Conservation (phyloP, 1,140 invertebrate genomes). For the Procambarus clarkii region DNA sequence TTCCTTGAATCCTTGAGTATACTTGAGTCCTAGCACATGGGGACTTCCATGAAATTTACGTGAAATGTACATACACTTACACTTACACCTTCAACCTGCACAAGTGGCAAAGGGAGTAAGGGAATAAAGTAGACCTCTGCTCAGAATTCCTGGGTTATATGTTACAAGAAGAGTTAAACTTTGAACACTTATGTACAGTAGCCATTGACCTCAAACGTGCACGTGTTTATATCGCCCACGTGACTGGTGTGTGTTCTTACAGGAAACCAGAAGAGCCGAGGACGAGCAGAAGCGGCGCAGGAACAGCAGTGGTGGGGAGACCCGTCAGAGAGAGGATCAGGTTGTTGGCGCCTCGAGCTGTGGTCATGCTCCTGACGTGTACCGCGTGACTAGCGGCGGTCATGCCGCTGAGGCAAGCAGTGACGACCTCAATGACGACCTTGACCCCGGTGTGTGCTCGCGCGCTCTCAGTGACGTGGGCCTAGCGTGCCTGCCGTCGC, state of each 20-base stretch:
- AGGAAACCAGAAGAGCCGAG: neutral
- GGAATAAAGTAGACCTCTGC: too few species aligned
- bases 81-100: too few species aligned
- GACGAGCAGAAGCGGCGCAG: neutral
- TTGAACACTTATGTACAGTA: too few species aligned
- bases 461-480: neutral
- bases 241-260: neutral
- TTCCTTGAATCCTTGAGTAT: too few species aligned
- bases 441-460: neutral
- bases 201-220: too few species aligned
- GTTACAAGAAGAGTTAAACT: too few species aligned
- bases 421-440: neutral
- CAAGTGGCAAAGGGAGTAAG: too few species aligned
- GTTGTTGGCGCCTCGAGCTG: neutral
- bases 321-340: neutral
- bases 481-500: slow-evolving; percentile 3
- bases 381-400: neutral
- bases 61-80: too few species aligned
- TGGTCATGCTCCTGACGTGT: neutral
- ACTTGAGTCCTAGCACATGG: too few species aligned
- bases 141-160: too few species aligned
- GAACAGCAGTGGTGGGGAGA: neutral
- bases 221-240: neutral
- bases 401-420: neutral
- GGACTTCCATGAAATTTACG: too few species aligned